These are phyloP conservation scores for Geotrupes spiniger DNA, from an alignment of 2,888 invertebrate genomes.

Conservation along the genomic window DNA sequence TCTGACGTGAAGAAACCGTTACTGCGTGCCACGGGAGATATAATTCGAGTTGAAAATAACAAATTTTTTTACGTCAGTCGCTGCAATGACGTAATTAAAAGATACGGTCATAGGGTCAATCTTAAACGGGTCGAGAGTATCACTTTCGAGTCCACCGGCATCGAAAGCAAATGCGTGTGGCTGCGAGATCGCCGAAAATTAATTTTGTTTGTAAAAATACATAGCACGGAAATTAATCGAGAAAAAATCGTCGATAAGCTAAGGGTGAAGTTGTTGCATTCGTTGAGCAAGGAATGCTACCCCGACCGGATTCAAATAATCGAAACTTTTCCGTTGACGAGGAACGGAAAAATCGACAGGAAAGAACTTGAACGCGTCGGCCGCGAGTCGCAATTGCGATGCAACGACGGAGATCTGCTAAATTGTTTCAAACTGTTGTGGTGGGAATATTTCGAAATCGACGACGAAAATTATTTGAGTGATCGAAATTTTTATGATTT, in stretches of 20 bases:
- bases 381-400: too few species aligned
- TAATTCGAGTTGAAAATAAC: constrained; percentile 56
- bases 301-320: constrained; percentile 66
- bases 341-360: constrained; percentile 69
- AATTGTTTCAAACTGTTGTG: constrained; percentile 38
- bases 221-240: constrained; percentile 24
- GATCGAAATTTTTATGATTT: constrained; percentile 56
- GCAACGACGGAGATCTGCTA: constrained; percentile 30
- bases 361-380: constrained; percentile 50
- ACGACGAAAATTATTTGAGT: too few species aligned
- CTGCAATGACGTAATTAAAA: constrained; percentile 68
- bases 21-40: constrained; percentile 70
- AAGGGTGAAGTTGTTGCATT: constrained; percentile 37
- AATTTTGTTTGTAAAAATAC: constrained; percentile 52
- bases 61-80: constrained; percentile 65
- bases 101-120: constrained; percentile 71
- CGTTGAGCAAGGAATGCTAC: constrained; percentile 42
- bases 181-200: constrained; percentile 51
- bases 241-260: constrained; percentile 39
- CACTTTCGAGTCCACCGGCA: constrained; percentile 50
- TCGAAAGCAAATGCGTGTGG: constrained; percentile 59
- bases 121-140: constrained; percentile 57
- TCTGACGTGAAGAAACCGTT: constrained; percentile 40
- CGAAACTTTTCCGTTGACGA: constrained; percentile 59
- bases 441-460: constrained; percentile 30